Percentiles rank a stretch among this genome's conserved stretches.
Conservation (phyloP, 1,140 invertebrate species). For the Drosophila teissieri region DNA sequence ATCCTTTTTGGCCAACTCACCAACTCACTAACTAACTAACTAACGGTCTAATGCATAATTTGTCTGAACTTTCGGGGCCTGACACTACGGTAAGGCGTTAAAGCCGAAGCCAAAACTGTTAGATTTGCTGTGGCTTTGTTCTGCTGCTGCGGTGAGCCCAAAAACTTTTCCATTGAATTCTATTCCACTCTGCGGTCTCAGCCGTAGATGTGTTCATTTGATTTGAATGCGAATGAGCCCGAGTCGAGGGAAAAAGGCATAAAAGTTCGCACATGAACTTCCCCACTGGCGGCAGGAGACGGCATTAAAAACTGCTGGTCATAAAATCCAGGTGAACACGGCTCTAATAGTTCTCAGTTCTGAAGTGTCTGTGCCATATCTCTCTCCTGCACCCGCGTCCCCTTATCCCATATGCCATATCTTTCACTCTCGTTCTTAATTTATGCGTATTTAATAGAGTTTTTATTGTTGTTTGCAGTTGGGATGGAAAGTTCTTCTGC, state of each 20-base stretch:
- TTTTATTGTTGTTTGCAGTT: constrained; percentile 82
- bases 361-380: constrained; percentile 40
- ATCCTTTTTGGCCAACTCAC: constrained; percentile 46
- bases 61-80: constrained; percentile 69
- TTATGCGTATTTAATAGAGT: constrained; percentile 82
- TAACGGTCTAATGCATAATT: constrained; percentile 79
- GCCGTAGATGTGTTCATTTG: constrained; percentile 72
- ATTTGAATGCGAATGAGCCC: constrained; percentile 76
- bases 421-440: constrained; percentile 48
- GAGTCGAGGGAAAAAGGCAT: constrained; percentile 56
- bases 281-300: constrained; percentile 19
- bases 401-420: constrained; percentile 2
- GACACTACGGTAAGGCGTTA: constrained; percentile 49
- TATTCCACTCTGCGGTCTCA: constrained; percentile 73
- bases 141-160: constrained; percentile 57
- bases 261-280: constrained; percentile 79
- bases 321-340: constrained; percentile 63
- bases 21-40: constrained; percentile 74
- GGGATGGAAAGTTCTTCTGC: constrained; percentile 53
- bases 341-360: constrained; percentile 44
- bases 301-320: constrained; percentile 65
- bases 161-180: constrained; percentile 77
- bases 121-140: constrained; percentile 62
- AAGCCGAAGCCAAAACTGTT: constrained; percentile 38
- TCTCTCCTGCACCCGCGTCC: neutral